Evolutionary conservation across 2,797 vertebrate species (phyloP).

Genomic region (Xyrichtys novacula): DNA sequence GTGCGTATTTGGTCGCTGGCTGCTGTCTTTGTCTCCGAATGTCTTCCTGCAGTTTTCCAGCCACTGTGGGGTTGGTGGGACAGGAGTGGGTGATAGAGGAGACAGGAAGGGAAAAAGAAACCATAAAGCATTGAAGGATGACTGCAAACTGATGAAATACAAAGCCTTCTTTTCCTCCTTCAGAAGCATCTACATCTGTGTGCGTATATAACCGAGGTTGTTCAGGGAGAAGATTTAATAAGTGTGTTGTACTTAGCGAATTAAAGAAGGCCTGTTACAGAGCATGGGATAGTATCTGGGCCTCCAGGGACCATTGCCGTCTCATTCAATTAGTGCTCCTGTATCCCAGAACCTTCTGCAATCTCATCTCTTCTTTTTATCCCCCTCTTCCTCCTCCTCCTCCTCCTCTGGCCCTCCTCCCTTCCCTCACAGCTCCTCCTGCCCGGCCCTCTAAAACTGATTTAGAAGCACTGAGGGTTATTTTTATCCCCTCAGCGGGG

Average conservation of each 20-base stretch:
- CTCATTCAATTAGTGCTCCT: conserved; percentile 89
- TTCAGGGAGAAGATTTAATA: conserved; percentile 86
- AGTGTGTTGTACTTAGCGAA: conserved; percentile 86
- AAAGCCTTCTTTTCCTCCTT: not conserved
- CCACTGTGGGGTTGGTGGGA: conserved; percentile 86
- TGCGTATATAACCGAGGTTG: conserved; percentile 41
- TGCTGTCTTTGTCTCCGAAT: conserved; percentile 91
- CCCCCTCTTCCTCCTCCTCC: conserved; percentile 54
- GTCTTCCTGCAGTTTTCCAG: conserved; percentile 96
- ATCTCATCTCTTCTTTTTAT: conserved; percentile 79
- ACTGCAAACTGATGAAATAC: not conserved
- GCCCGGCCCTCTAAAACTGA: conserved; percentile 73
- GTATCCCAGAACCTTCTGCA: conserved; percentile 82
- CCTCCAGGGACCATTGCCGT: conserved; percentile 79
- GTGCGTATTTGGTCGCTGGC: conserved; percentile 87
- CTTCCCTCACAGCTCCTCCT: conserved; percentile 45
- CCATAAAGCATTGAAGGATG: conserved; percentile 1
- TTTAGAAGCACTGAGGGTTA: conserved; percentile 75
- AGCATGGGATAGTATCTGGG: conserved; percentile 69
- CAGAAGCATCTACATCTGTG: conserved; percentile 33
- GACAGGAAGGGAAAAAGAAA: not conserved
- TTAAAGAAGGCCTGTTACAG: conserved; percentile 81
- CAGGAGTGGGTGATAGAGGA: conserved; percentile 7
- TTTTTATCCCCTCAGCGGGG: conserved; percentile 76
- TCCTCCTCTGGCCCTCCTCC: conserved; percentile 41